Base-by-base conservation (phyloP, 1,140 invertebrate species). In the Drosophila serrata region DNA sequence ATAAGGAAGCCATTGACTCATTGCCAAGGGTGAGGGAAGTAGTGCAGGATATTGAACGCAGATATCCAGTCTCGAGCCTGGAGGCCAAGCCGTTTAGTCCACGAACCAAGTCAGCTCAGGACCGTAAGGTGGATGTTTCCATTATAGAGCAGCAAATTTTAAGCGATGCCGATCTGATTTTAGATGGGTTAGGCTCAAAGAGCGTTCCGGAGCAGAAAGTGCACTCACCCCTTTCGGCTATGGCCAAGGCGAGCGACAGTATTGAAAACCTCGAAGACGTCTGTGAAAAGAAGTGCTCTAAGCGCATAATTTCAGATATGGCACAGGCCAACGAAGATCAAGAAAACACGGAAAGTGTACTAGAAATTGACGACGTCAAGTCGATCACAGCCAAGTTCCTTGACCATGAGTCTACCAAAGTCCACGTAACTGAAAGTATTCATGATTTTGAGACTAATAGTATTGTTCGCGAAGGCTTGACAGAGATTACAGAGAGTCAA, bases 21-120 rank as follows among this genome's bases (percentile, higher is more conserved):
- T 81, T 84, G 51, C 86, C 85, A 53, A 90, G 67, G 19, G 91
- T 92, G 12, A 92, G 70, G 43, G 77, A 90, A 59, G 79, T 90
- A 37, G 87, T 92, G 33, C 60, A 92, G 59, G 73, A 85, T 22
- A 81, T 91, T 59, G 91, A 92, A 75, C 75, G 88, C 7, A 79
- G 65, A 33, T 84, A 82, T 48, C 57, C 91, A 11, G 48, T 40
- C 33, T 39, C 74, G 24, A 79, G 49, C 40, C 49, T 86, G 68
- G 87, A 92, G 72, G 81, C 82, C 19, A 80, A 70, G 42, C 91
- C 91, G 2, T 92, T 92, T 77, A 92, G 67, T 75, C 74, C 80
- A 55, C 77, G 82, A 24, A 92, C 82, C 53, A 79, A 67, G 12
- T 40, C 55, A 46, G 48, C 27, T 24, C 22, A 45, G 39, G 73